Evolutionary conservation across 1,140 invertebrate species (phyloP).

Genomic region (Lepidurus packardi): DNA sequence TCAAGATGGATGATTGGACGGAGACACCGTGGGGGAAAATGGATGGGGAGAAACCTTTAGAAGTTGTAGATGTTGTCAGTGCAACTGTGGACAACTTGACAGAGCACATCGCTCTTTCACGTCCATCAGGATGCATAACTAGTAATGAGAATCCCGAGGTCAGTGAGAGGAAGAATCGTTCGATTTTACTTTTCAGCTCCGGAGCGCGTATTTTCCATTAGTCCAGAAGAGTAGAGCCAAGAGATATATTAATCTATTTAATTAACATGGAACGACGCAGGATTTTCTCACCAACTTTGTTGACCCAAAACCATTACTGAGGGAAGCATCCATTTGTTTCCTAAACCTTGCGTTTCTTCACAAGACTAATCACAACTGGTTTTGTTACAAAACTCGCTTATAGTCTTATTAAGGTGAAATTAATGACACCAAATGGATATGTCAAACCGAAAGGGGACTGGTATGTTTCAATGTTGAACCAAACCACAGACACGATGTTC

Average conservation of each 20-base stretch:
- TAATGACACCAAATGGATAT: no score
- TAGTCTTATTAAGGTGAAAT: no score
- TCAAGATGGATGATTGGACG: conserved; percentile 9
- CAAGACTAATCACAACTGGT: no score
- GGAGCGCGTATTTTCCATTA: background rate
- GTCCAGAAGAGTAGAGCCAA: background rate
- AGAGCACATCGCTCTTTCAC: conserved; percentile 9
- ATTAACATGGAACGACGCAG: background rate
- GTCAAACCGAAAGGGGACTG: no score
- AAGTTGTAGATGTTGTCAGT: conserved; percentile 19
- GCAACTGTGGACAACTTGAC: conserved; percentile 14
- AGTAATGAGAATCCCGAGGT: background rate
- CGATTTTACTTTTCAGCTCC: background rate
- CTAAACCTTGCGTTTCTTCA: no score
- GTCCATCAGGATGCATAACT: background rate
- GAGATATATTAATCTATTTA: background rate
- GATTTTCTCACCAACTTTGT: background rate
- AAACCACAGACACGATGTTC: no score
- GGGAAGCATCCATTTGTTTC: no score
- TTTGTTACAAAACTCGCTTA: no score
- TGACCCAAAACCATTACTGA: no score
- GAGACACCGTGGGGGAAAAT: background rate
- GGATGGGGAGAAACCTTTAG: background rate
- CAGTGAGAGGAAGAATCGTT: background rate
- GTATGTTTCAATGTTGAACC: no score